Conservation (phyloP, 2,888 invertebrate genomes). For the Smittia aterrima region DNA sequence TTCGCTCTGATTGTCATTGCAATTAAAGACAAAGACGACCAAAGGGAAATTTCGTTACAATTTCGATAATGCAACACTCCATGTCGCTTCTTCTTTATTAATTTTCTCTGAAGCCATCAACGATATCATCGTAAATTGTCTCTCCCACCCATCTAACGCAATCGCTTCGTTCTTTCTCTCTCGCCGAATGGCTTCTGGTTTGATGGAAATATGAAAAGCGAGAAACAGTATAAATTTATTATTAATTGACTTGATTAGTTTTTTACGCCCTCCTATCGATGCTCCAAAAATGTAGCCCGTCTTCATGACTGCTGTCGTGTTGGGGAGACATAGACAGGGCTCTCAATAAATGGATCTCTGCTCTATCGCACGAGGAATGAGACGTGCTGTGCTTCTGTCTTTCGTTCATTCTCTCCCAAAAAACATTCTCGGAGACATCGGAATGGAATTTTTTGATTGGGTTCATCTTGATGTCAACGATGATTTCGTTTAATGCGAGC, state of each 20-base stretch:
- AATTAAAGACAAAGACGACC: too few relatives aligned
- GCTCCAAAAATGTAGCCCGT: neutral
- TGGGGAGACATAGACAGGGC: neutral
- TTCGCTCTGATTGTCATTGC: neutral
- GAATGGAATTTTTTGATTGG: constrained; percentile 25
- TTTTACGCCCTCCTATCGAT: constrained; percentile 30
- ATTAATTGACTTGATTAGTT: constrained; percentile 38
- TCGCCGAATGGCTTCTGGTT: constrained; percentile 29
- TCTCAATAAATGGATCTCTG: constrained; percentile 1
- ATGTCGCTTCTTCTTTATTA: constrained; percentile 15
- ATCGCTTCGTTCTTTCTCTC: neutral
- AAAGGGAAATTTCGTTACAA: constrained; percentile 13
- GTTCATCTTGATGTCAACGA: constrained; percentile 22
- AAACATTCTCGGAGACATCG: neutral
- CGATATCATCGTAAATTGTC: neutral
- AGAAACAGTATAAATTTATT: constrained; percentile 31
- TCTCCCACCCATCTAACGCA: neutral
- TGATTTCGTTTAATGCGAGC: neutral
- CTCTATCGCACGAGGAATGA: neutral
- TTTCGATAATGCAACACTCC: constrained; percentile 13
- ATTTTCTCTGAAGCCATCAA: constrained; percentile 9
- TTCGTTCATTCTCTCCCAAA: neutral
- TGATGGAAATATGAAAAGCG: constrained; percentile 32
- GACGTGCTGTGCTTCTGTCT: neutral
- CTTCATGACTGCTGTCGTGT: neutral